Conservation (phyloP, 1,140 invertebrate genomes). For the Drosophila gunungcola region DNA sequence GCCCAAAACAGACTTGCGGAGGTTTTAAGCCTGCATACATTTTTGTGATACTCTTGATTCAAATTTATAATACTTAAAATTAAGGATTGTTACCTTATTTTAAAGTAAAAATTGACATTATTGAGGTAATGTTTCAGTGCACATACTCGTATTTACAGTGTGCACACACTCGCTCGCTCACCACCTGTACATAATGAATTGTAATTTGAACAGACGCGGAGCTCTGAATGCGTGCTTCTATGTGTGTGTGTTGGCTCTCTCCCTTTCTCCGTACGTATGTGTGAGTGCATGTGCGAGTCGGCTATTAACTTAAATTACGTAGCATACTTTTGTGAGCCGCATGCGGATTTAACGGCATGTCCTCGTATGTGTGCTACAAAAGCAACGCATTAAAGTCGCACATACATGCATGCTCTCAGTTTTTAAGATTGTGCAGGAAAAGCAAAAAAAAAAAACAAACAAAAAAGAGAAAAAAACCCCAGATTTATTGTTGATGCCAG, state of each 20-base stretch:
- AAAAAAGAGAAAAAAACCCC: constrained; percentile 14
- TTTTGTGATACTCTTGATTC: too few species aligned
- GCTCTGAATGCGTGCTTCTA: constrained; percentile 18
- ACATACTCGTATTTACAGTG: constrained; percentile 11
- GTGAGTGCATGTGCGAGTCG: constrained; percentile 23
- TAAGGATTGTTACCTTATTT: too few species aligned
- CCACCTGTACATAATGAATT: constrained; percentile 70
- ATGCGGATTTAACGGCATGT: constrained; percentile 63
- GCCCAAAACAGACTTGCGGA: too few species aligned
- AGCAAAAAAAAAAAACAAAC: not conserved
- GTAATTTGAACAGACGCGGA: constrained; percentile 76
- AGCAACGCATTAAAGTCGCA: constrained; percentile 62
- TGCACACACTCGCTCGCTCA: constrained; percentile 32
- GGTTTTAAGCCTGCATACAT: too few species aligned
- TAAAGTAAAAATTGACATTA: too few species aligned
- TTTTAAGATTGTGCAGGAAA: constrained; percentile 1
- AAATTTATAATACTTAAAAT: too few species aligned
- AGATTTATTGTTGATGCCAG: constrained; percentile 69
- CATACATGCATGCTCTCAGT: constrained; percentile 11
- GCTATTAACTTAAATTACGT: constrained; percentile 81
- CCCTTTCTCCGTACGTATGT: not conserved
- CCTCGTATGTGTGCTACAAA: constrained; percentile 29
- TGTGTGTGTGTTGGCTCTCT: not conserved
- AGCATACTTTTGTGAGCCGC: constrained; percentile 69
- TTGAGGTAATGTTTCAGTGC: constrained; percentile 1